Base-by-base conservation (phyloP, 2,888 invertebrate species). In the Drosophila kambysellisi region DNA sequence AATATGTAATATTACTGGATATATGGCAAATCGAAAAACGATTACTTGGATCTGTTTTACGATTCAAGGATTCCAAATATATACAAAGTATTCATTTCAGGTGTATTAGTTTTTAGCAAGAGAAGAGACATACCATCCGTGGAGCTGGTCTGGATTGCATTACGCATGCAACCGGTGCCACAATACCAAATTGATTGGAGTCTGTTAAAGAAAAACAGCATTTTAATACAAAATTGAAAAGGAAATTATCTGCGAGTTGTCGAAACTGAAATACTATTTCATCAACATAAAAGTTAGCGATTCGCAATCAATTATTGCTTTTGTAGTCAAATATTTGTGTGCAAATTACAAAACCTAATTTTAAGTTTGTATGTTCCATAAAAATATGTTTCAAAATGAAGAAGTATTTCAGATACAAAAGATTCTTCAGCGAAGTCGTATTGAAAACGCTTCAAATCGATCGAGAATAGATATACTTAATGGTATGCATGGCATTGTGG, bases 121-220 rank as follows among this genome's bases (percentile, higher is more conserved):
- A 25, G 25, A 12, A n/a, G 29, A 35, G 15, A 67, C 70, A 41
- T 71, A 92, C 92, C 92, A 58, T 89, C 84, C 6, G 81, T 84
- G 6, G 88, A 80, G 57, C 81, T 79, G 12, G 79, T 77, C 75
- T 90, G 89, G 53, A 92, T 85, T 50, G 79, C 89, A 79, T 93
- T 90, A 20, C 91, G 78, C 52, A 85, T 63, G 61, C 93, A 93
- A 11, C 91, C 90, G n/a, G 76, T 81, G 7, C 86, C 70, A 63
- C 93, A 93, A 68, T 85, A 92, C 93, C 93, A 93, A 71, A 91
- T 86, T n/a, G 93, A 90, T 80, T 93, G 93, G 37, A 93, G 65
- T 3, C 93, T 93, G 57, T 20, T 7, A 17, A 15, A 33, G 25
- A n/a, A 6, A 33, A n/a, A 17, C 0, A 62, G 9, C 8, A 46